phyloP scores from a whole-genome alignment of 2,888 invertebrate genomes.

The Therioaphis trifolii region DNA sequence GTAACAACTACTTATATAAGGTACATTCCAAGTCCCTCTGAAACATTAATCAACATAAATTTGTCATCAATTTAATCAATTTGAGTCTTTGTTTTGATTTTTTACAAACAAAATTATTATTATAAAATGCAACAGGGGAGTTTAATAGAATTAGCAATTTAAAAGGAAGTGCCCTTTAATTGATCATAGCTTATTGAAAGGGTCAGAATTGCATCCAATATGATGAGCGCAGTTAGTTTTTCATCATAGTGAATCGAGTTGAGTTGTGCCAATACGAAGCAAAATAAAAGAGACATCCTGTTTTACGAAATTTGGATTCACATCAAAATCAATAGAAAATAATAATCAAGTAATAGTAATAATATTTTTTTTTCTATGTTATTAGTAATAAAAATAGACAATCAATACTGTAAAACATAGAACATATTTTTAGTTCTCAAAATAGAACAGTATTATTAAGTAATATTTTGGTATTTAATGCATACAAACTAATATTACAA shows the following conservation, averaged over 20 bases:
- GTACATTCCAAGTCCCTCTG: constrained; percentile 98
- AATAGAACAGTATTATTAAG: no score
- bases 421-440: no score
- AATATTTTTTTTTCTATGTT: no score
- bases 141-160: constrained; percentile 52
- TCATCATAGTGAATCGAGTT: constrained; percentile 8
- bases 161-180: constrained; percentile 56
- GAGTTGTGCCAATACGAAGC: constrained; percentile 27
- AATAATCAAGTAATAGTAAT: constrained; percentile 8
- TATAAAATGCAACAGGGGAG: constrained; percentile 54
- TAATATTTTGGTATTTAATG: neutral
- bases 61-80: constrained; percentile 33
- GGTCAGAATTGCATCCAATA: constrained; percentile 49
- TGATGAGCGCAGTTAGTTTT: constrained; percentile 43
- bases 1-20: constrained; percentile 86
- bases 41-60: constrained; percentile 67
- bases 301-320: neutral
- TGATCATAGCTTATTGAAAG: constrained; percentile 39
- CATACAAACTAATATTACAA: no score
- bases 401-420: no score
- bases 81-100: constrained; percentile 34
- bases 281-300: neutral
- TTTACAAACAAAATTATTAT: constrained; percentile 40
- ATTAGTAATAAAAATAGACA: no score
- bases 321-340: neutral